phyloP scores from a whole-genome alignment of 2,888 invertebrate genomes.

The Ptilodon capucinus region DNA sequence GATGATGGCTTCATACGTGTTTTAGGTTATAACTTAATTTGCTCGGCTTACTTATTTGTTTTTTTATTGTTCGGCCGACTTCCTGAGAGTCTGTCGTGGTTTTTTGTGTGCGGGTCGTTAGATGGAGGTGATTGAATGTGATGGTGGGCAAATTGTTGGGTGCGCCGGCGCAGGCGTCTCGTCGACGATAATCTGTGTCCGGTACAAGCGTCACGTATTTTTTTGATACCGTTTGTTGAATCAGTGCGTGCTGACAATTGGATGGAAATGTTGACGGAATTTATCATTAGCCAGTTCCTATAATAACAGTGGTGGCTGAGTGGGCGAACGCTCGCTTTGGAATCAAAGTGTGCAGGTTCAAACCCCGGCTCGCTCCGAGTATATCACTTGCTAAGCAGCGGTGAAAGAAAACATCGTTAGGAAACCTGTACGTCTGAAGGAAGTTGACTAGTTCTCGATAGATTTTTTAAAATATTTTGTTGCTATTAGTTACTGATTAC shows the following conservation, averaged over 20 bases:
- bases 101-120: conserved; percentile 77
- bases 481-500: no score
- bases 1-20: conserved; percentile 83
- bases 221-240: conserved; percentile 57
- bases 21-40: conserved; percentile 83
- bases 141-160: conserved; percentile 71
- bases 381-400: no score
- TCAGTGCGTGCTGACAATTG: conserved; percentile 55
- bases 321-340: no score
- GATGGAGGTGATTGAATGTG: conserved; percentile 78
- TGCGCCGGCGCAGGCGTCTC: conserved; percentile 28
- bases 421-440: no score
- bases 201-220: conserved; percentile 52
- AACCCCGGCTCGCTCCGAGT: no score
- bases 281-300: no score
- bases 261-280: conserved; percentile 46
- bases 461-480: no score
- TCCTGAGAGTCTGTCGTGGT: conserved; percentile 78
- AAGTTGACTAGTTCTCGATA: no score
- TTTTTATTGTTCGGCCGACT: conserved; percentile 77
- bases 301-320: no score
- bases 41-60: conserved; percentile 78
- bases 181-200: conserved; percentile 9
- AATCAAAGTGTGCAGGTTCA: no score
- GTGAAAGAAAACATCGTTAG: no score